Base-by-base conservation (phyloP, 2,888 invertebrate genomes). In the Frankliniella fusca region DNA sequence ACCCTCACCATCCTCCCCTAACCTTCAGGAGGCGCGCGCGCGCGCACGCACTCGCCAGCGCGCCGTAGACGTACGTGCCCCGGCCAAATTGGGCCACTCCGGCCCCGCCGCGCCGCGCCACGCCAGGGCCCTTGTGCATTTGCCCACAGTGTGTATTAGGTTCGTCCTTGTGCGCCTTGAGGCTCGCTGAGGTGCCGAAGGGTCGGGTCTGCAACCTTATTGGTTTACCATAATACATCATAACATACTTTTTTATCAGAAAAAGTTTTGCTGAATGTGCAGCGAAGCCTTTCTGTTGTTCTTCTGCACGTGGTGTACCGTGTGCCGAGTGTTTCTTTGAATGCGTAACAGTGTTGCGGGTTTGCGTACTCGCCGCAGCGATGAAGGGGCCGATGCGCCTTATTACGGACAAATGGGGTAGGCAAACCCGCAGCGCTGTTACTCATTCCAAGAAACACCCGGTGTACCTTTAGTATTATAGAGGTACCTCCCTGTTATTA, bases 21-120 rank as follows among this genome's bases (percentile, higher is more conserved):
- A 23, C 70, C 70, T 11, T 23, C 70, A n/a, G 9, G 23, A 23
- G 23, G 54, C 70, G 23, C n/a, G 54, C 70, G 23, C 70, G n/a
- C 54, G 54, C 15, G 61, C 20, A 18, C 70, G 9, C 70, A n/a
- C 10, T 23, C 1, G 12, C 23, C 70, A 10, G 12, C 11, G 10
- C 7, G 27, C 23, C 12, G 23, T 76, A 27, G 23, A 27, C 27
- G 70, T 27, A 76, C 70, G 70, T 76, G 70, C 70, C 70, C 23
- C 27, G 70, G 70, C 70, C 70, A 76, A 76, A 76, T 76, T 76
- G 70, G 70, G 70, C 70, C 70, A 76, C 70, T 27, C 27, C 23
- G 27, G 23, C 8, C 70, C 27, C 27, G 23, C 70, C 8, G 27
- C 70, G 70, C 27, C 61, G 18, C 61, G 15, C 20, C 61, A 11